These are phyloP conservation scores for Amphipoea oculea DNA, from an alignment of 2,888 invertebrate genomes.

Conservation along the genomic window DNA sequence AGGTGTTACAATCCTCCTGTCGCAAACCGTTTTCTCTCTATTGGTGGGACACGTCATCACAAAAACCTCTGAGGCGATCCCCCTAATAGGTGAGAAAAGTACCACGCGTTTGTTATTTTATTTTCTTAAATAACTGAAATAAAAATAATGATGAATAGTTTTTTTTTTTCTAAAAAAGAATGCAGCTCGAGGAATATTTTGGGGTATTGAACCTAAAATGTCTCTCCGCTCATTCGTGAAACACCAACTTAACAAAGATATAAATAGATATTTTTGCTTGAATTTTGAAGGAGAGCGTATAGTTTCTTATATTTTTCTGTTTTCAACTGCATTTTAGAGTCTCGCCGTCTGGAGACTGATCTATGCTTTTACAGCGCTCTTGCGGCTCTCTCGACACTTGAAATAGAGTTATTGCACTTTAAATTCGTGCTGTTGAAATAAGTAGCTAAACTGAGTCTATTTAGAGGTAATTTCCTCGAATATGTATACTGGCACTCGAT, in stretches of 20 bases:
- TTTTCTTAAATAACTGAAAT: slow-evolving; percentile 67
- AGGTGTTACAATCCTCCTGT: slow-evolving; percentile 99
- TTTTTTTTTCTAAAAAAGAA: slow-evolving; percentile 72
- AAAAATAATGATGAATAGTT: slow-evolving; percentile 73
- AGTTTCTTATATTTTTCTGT: slow-evolving; percentile 77
- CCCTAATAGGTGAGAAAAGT: slow-evolving; percentile 96
- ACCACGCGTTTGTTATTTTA: slow-evolving; percentile 73
- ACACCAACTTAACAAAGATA: slow-evolving; percentile 79
- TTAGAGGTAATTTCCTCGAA: slow-evolving; percentile 71
- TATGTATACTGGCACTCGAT: slow-evolving; percentile 71
- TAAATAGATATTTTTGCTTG: slow-evolving; percentile 86
- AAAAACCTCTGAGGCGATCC: slow-evolving; percentile 99
- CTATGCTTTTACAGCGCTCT: slow-evolving; percentile 79
- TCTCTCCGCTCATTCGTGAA: slow-evolving; percentile 84
- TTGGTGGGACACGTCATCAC: slow-evolving; percentile 99
- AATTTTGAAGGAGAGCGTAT: slow-evolving; percentile 79
- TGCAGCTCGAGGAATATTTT: slow-evolving; percentile 83
- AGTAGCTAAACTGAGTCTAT: slow-evolving; percentile 71
- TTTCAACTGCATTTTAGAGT: slow-evolving; percentile 83
- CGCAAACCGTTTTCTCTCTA: slow-evolving; percentile 99
- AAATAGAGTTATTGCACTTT: slow-evolving; percentile 84
- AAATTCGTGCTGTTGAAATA: slow-evolving; percentile 76
- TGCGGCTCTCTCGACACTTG: slow-evolving; percentile 80
- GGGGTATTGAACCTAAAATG: slow-evolving; percentile 76
- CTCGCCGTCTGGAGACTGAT: slow-evolving; percentile 75